phyloP scores from a whole-genome alignment of 2,888 invertebrate species.

The Polymixis lichenea region DNA sequence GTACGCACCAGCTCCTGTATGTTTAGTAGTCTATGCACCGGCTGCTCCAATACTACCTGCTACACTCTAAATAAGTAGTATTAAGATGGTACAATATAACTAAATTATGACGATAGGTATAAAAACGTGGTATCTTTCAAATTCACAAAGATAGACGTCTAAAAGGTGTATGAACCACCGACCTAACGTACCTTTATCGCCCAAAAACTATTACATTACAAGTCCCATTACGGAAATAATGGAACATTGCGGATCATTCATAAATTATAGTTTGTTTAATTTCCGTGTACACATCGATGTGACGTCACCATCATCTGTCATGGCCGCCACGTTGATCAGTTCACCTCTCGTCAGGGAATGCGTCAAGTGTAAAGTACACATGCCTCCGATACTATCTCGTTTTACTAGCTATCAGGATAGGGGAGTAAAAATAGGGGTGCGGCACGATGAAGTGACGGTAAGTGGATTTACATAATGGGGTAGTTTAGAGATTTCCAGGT shows the following conservation, averaged over 20 bases:
- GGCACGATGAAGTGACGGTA: conserved; percentile 5
- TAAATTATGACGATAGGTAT: not conserved
- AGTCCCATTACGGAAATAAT: conserved; percentile 28
- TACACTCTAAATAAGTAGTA: not conserved
- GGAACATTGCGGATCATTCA: not conserved
- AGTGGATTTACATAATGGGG: conserved; percentile 38
- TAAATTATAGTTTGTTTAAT: conserved; percentile 1
- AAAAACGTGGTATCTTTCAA: not conserved
- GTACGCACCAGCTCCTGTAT: not conserved
- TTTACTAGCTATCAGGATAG: conserved; percentile 15
- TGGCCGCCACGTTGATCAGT: conserved; percentile 39
- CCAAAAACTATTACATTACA: conserved; percentile 16
- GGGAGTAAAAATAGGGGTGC: conserved; percentile 3
- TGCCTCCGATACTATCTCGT: conserved; percentile 3
- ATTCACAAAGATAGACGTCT: too few relatives aligned
- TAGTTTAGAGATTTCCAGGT: conserved; percentile 19
- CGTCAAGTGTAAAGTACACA: conserved; percentile 45
- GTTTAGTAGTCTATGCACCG: too few relatives aligned
- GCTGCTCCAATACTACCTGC: not conserved
- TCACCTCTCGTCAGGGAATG: conserved; percentile 8
- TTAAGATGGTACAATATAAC: not conserved
- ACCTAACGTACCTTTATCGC: conserved; percentile 1
- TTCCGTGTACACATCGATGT: conserved; percentile 3
- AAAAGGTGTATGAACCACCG: too few relatives aligned
- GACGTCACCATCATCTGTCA: conserved; percentile 42